Evolutionary conservation across 2,113 vertebrate genomes (phyloP).

Genomic region (Leiothrix lutea): DNA sequence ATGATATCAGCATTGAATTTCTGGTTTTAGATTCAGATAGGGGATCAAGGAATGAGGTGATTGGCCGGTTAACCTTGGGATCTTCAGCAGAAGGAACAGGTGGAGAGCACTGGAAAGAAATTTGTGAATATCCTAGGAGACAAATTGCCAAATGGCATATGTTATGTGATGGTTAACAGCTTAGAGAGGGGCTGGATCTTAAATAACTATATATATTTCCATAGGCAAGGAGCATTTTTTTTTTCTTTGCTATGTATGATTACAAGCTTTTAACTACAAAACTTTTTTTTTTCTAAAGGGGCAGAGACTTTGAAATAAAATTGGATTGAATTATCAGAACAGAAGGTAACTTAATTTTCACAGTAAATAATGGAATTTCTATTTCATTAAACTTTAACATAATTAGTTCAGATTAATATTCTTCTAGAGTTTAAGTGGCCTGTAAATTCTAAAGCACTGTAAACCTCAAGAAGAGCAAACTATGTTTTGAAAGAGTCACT

Average conservation of each 20-base stretch:
- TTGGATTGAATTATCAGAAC: conserved; percentile 50
- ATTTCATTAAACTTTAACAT: conserved; percentile 4
- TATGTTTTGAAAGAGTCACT: neutral
- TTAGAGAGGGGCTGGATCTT: conserved; percentile 3
- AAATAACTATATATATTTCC: conserved; percentile 30
- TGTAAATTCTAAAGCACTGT: neutral
- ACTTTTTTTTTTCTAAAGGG: neutral
- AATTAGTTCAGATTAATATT: conserved; percentile 20
- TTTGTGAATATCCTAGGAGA: conserved; percentile 94
- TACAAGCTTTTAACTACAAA: conserved; percentile 44
- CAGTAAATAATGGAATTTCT: neutral
- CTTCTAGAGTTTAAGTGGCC: neutral
- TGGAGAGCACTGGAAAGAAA: conserved; percentile 97
- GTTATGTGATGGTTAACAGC: conserved; percentile 86
- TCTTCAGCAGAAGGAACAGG: conserved; percentile 84
- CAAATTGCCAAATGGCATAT: conserved; percentile 98
- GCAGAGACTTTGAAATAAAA: neutral
- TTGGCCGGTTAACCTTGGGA: conserved; percentile 87
- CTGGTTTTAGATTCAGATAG: conserved; percentile 96
- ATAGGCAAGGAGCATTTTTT: conserved; percentile 62
- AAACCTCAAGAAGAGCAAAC: neutral
- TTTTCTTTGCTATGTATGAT: conserved; percentile 60
- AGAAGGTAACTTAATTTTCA: conserved; percentile 58
- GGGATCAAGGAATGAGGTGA: conserved; percentile 81
- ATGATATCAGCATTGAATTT: conserved; percentile 96